Evolutionary conservation across 2,113 vertebrate genomes (phyloP), one percentile per base, ranked within the genome.

Genomic region (Ceyx melanurus): DNA sequence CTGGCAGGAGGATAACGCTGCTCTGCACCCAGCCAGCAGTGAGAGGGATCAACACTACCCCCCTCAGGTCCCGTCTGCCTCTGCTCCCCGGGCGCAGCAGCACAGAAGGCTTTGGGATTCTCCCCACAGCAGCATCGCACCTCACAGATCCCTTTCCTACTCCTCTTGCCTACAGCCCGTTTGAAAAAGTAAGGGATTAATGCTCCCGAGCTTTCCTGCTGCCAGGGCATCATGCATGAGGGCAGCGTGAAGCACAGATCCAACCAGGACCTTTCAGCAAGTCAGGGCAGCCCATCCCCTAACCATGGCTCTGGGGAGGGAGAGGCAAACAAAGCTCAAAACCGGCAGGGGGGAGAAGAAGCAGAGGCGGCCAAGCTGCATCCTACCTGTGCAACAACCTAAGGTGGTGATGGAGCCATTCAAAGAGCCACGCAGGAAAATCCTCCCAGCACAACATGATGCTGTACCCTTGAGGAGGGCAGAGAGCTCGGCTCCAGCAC

Each of bases 371-470:
- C 64, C n/a, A 28, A 82, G 88, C 21, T 48, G 68, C 73, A 1
- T 40, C 96, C 77, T 97, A 97, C 96, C 97, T 97, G 95, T 66
- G n/a, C 60, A 71, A 54, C 68, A 65, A 22, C 2, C 57, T 67
- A 57, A 6, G 88, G n/a, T 0, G 31, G 71, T 61, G 93, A 75
- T 5, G 74, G 90, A 60, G 93, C 94, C 95, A 94, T 88, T 13
- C 90, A 73, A 33, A 88, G 22, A n/a, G 74, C 73, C 61, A 2
- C 2, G 37, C 75, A 37, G 83, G 26, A 48, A 79, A 90, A 25
- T 79, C 82, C 89, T 78, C 85, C 88, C 76, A 8, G 80, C 56
- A 68, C 78, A 85, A n/a, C 96, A 91, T 93, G 90, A 75, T 95
- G 91, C 90, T 33, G 82, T 64, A 40, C 82, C 86, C 95, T 76